Conservation (phyloP, 1,140 invertebrate species). For the Coenobita brevimanus region DNA sequence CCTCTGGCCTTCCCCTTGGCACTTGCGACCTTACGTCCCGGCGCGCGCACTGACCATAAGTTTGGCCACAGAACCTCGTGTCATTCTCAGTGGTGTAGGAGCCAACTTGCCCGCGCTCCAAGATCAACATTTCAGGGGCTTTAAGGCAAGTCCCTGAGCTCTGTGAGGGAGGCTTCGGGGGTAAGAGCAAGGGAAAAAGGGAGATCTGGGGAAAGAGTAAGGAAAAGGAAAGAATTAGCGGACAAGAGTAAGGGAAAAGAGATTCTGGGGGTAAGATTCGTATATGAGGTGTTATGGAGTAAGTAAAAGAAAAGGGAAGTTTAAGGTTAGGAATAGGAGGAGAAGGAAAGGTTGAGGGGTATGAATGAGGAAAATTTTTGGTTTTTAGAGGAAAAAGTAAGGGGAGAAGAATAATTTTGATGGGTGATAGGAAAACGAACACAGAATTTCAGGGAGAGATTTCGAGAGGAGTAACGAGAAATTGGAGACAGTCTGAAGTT, state of each 20-base stretch:
- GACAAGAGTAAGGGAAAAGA: neutral
- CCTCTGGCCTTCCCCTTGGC: neutral
- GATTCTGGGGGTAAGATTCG: neutral
- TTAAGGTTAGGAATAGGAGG: neutral
- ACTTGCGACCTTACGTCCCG: slow-evolving; percentile 25
- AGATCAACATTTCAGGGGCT: slow-evolving; percentile 64
- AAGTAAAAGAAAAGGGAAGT: neutral
- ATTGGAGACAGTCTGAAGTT: too few relatives aligned
- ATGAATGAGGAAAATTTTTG: neutral
- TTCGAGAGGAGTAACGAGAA: too few relatives aligned
- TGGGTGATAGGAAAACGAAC: too few relatives aligned
- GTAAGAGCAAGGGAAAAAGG: neutral
- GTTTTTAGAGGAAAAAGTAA: neutral
- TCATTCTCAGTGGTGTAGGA: slow-evolving; percentile 64
- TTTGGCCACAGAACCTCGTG: slow-evolving; percentile 61
- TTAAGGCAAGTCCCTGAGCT: slow-evolving; percentile 52
- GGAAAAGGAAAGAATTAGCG: neutral
- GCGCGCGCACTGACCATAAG: slow-evolving; percentile 58
- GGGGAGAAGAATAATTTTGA: too few relatives aligned
- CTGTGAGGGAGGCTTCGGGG: neutral
- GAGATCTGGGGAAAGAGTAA: neutral
- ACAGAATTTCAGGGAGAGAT: too few relatives aligned
- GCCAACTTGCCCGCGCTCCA: slow-evolving; percentile 62
- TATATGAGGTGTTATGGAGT: neutral
- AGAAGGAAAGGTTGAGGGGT: neutral